phyloP scores from a whole-genome alignment of 2,888 invertebrate species.

The Sycophila texana region DNA sequence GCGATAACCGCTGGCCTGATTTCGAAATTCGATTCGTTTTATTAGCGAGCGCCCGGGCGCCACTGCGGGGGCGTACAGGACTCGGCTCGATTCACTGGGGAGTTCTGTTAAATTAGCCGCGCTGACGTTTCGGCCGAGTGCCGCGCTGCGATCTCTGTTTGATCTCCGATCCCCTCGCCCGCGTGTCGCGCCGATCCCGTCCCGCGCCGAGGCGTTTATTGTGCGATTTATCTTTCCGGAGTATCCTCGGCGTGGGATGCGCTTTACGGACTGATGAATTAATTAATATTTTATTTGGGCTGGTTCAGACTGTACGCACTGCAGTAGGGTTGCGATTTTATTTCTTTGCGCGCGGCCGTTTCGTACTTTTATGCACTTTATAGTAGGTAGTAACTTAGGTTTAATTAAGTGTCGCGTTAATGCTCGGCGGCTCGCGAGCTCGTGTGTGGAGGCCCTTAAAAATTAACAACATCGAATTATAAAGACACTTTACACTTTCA shows the following conservation, averaged over 20 bases:
- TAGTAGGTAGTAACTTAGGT: slow-evolving; percentile 15
- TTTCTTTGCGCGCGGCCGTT: background rate
- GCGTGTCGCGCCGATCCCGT: too few species aligned
- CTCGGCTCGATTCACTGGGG: slow-evolving; percentile 14
- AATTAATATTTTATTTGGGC: too few species aligned
- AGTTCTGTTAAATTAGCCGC: slow-evolving; percentile 38
- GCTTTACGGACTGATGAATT: too few species aligned
- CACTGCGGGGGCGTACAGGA: background rate
- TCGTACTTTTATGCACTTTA: background rate
- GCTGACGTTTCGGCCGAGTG: slow-evolving; percentile 1
- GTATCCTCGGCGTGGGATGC: too few species aligned
- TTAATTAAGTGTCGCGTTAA: slow-evolving; percentile 18
- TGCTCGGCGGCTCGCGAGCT: background rate
- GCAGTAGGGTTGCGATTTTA: background rate
- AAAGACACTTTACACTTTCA: slow-evolving; percentile 17
- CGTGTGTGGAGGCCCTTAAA: slow-evolving; percentile 5
- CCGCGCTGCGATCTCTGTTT: background rate
- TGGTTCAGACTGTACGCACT: too few species aligned
- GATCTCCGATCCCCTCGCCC: background rate
- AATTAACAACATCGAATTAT: slow-evolving; percentile 29
- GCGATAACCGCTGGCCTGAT: slow-evolving; percentile 50
- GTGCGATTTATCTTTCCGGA: too few species aligned
- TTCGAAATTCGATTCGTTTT: slow-evolving; percentile 53
- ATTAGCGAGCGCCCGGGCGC: slow-evolving; percentile 26
- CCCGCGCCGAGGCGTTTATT: too few species aligned